These are phyloP conservation scores for Andrena flavipes DNA, from an alignment of 2,888 invertebrate species.

Conservation along the genomic window DNA sequence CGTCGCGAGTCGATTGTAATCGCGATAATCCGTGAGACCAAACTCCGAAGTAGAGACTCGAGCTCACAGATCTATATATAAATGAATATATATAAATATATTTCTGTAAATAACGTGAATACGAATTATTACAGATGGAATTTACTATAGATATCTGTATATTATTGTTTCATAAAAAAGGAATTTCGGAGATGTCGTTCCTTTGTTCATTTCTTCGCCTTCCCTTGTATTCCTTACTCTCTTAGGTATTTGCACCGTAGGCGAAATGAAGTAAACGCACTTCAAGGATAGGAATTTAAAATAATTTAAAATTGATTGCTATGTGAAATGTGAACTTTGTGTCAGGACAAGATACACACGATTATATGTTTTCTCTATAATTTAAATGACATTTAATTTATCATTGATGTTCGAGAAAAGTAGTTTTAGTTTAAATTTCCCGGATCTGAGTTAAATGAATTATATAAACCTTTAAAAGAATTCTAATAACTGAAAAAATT, in stretches of 20 bases:
- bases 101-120: conserved; percentile 75
- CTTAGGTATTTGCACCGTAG: neutral
- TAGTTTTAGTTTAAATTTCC: no score
- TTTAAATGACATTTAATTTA: no score
- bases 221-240: neutral
- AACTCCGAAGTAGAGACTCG: conserved; percentile 59
- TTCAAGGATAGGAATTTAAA: no score
- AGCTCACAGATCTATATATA: conserved; percentile 63
- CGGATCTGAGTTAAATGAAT: no score
- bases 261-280: neutral
- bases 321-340: no score
- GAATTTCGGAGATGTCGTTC: conserved; percentile 38
- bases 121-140: conserved; percentile 75
- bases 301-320: no score
- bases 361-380: no score
- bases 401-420: no score
- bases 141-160: conserved; percentile 79
- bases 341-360: no score
- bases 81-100: conserved; percentile 60
- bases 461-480: no score
- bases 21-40: conserved; percentile 69
- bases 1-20: conserved; percentile 48
- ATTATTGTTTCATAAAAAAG: conserved; percentile 79
- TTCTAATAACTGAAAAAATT: no score
- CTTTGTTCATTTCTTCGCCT: neutral